Base-by-base conservation (phyloP, 2,888 invertebrate species). In the Ennomos erosarius region DNA sequence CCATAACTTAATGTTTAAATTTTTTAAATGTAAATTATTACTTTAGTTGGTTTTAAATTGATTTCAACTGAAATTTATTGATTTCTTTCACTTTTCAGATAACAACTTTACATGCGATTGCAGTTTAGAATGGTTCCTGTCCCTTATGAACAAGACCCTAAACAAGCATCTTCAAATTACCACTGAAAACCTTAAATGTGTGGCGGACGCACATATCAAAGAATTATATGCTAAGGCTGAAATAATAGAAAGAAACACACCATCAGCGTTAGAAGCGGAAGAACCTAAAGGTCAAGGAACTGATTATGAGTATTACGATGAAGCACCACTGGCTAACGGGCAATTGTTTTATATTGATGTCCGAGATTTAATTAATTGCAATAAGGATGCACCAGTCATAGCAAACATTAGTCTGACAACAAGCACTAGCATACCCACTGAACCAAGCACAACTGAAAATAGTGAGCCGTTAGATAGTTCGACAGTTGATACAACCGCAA, bases 281-380 rank as follows among this genome's bases (percentile, higher is more conserved):
- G 76, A 76, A 34, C 26, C 69, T 1, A 72, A 71, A 60, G 68
- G 39, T 9, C 76, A 75, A 59, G 79, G 68, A 48, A 55, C 62
- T 9, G 88, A 90, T 8, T 89, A 88, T 38, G 92, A 92, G 71
- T 91, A 90, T 60, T 92, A 92, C 38, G 92, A 92, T 16, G 90
- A 90, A 0, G 74, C 84, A 1, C 87, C 89, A 66, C 68, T 91
- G 26, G 26, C 26, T 0, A 84, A 88, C 48, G 92, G 91, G n/a
- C 88, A 85, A 61, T 67, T 92, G 3, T 92, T 92, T 64, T 92
- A 88, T 50, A 69, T 81, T 37, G 91, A 92, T 53, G 67, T 91
- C 34, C 85, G 88, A 69, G 81, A 81, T 45, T 63, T 90, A 39
- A 72, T 90, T 1, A 86, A 88, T 54, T 91, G 91, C 53, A 62